These are phyloP conservation scores for Rhinopomastus cyanomelas DNA, from an alignment of 2,113 vertebrate species.

Conservation along the genomic window DNA sequence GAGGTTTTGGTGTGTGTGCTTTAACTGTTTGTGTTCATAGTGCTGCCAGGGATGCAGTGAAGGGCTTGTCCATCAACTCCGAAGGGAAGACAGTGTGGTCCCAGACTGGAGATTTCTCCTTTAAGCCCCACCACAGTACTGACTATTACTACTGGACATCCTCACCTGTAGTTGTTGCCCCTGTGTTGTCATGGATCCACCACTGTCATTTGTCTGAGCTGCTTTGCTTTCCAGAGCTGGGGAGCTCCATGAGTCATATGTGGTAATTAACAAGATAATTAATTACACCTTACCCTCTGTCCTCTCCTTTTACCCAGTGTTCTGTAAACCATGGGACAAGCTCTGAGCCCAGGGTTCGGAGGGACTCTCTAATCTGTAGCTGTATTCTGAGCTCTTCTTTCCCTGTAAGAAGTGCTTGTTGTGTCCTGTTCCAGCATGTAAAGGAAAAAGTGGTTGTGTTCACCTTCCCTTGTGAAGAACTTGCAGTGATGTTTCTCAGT, in stretches of 20 bases:
- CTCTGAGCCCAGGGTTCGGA: not conserved
- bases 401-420: accelerated
- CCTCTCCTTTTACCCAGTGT: not conserved
- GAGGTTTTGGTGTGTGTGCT: no score
- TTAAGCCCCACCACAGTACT: accelerated
- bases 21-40: accelerated
- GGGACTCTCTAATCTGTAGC: accelerated
- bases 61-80: not conserved
- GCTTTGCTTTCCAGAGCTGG: no score
- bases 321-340: accelerated
- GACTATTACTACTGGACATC: not conserved
- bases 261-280: not conserved
- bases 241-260: not conserved
- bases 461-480: not conserved
- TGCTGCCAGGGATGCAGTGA: not conserved
- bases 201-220: not conserved
- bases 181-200: not conserved
- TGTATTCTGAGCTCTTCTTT: no score
- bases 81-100: not conserved
- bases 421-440: not conserved
- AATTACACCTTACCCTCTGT: not conserved
- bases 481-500: not conserved
- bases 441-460: no score
- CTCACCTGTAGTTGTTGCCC: accelerated
- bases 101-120: not conserved